Evolutionary conservation across 1,140 invertebrate genomes (phyloP).

Genomic region (Mesaphorura yosii): DNA sequence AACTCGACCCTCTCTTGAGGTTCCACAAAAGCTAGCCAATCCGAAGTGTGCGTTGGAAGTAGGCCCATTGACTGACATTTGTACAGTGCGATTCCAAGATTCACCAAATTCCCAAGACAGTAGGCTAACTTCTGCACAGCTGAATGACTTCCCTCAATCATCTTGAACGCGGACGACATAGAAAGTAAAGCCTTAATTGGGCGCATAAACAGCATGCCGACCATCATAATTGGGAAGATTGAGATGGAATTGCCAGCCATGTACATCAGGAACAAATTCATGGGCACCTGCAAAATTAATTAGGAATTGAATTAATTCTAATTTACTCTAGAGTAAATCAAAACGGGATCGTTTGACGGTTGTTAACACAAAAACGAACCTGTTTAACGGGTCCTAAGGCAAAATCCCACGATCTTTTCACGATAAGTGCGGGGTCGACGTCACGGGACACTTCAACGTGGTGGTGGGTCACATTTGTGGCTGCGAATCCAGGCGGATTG

Average conservation of each 20-base stretch:
- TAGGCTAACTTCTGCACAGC: conserved; percentile 87
- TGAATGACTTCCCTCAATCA: conserved; percentile 87
- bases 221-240: conserved; percentile 99
- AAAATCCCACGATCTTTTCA: conserved; percentile 95
- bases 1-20: conserved; percentile 76
- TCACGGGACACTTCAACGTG: conserved; percentile 63
- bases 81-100: conserved; percentile 84
- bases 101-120: conserved; percentile 85
- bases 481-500: conserved; percentile 71
- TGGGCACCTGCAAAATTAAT: conserved; percentile 61
- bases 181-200: conserved; percentile 60
- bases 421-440: conserved; percentile 67
- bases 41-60: conserved; percentile 90
- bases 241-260: conserved; percentile 99
- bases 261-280: conserved; percentile 99
- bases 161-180: conserved; percentile 64
- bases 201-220: conserved; percentile 92
- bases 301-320: conserved; percentile 3
- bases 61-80: conserved; percentile 99
- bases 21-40: conserved; percentile 97
- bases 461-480: conserved; percentile 49
- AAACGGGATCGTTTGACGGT: background rate
- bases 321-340: background rate
- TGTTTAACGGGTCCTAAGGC: conserved; percentile 88
- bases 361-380: too few relatives aligned